Percentiles rank a stretch among this genome's conserved stretches.
Conservation (phyloP, 2,113 vertebrate genomes). For the Gorsachius goisagi region DNA sequence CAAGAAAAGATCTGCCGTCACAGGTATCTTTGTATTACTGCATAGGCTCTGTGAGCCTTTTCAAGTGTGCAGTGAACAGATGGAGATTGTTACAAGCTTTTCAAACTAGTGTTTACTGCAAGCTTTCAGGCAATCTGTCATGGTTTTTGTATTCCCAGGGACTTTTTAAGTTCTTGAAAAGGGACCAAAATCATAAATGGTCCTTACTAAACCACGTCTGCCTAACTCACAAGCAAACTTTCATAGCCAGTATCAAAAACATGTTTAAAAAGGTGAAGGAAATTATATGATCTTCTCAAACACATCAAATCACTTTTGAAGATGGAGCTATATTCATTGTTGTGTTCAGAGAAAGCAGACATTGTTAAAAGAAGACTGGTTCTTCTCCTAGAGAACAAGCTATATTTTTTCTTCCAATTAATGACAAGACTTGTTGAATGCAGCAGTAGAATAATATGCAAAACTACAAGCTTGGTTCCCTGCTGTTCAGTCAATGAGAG, state of each 20-base stretch:
- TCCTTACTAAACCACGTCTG: not conserved
- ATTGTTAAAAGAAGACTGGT: not conserved
- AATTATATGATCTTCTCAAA: not conserved
- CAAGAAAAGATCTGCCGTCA: constrained; percentile 18
- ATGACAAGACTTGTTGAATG: constrained; percentile 25
- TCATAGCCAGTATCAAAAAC: not conserved
- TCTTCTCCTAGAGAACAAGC: not conserved
- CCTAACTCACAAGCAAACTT: not conserved
- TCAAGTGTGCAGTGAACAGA: constrained; percentile 46
- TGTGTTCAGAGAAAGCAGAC: not conserved
- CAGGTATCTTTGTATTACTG: constrained; percentile 18
- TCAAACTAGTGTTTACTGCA: constrained; percentile 34
- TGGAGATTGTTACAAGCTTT: constrained; percentile 52
- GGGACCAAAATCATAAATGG: constrained; percentile 21
- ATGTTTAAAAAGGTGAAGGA: not conserved
- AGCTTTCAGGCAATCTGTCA: constrained; percentile 59
- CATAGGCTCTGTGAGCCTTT: constrained; percentile 14
- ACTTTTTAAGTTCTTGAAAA: constrained; percentile 52
- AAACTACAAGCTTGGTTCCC: not conserved
- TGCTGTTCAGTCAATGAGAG: constrained; percentile 15
- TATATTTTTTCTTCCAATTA: constrained; percentile 37
- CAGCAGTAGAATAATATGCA: not conserved
- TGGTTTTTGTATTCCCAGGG: constrained; percentile 39
- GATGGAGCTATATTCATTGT: not conserved
- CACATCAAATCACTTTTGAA: not conserved